phyloP scores from a whole-genome alignment of 2,888 invertebrate genomes.

The Eustalomyia histrio region DNA sequence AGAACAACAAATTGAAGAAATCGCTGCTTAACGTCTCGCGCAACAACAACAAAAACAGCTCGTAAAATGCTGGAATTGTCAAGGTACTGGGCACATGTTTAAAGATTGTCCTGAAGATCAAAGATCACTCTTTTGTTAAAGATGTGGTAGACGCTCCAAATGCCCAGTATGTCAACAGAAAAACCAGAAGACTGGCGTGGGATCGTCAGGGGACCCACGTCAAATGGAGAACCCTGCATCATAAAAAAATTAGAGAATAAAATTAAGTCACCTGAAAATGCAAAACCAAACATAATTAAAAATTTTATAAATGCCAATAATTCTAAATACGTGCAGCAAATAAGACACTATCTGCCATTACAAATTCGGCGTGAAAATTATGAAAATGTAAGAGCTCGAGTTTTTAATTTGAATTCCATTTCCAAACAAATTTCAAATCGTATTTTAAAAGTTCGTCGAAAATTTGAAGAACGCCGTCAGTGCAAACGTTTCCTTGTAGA shows the following conservation, averaged over 20 bases:
- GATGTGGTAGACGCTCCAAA: not conserved
- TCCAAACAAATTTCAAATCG: too few relatives aligned
- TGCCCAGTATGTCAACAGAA: not conserved
- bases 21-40: not conserved
- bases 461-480: not conserved
- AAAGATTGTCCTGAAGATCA: not conserved
- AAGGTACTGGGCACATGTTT: not conserved
- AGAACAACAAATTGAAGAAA: not conserved
- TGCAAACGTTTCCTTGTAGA: not conserved
- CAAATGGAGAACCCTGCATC: not conserved
- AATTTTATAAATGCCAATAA: not conserved
- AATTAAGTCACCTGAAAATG: too few relatives aligned
- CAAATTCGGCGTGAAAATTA: not conserved
- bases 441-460: too few relatives aligned
- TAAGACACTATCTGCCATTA: slow-evolving; percentile 16
- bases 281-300: not conserved
- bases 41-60: not conserved
- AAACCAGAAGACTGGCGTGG: slow-evolving; percentile 3
- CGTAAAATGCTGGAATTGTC: slow-evolving; percentile 10
- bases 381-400: not conserved
- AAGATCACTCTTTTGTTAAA: not conserved
- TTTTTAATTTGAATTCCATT: too few relatives aligned
- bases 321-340: not conserved
- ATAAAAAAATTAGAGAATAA: not conserved
- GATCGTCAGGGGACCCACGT: not conserved